A percentile compares a stretch with the other conserved stretches of the same genome.
Conservation (phyloP, 2,797 vertebrate genomes). For the Apogon hyalosoma region DNA sequence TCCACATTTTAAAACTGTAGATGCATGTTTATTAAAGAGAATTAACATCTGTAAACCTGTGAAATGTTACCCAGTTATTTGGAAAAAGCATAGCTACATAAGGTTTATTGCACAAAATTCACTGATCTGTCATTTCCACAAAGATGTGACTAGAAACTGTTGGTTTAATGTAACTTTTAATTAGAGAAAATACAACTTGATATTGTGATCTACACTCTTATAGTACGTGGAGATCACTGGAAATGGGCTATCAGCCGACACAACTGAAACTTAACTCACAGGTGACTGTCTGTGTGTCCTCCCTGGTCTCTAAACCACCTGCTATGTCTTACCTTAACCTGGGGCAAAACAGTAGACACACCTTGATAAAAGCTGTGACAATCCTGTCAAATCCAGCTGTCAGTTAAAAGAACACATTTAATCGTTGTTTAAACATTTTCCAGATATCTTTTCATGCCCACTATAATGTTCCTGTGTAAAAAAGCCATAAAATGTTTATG, state of each 20-base stretch:
- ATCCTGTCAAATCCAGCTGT: conserved; percentile 5
- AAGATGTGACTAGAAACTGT: no score
- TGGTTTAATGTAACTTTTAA: no score
- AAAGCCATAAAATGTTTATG: conserved; percentile 30
- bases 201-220: neutral
- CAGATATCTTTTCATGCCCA: neutral
- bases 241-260: neutral
- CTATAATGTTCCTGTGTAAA: conserved; percentile 12
- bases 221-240: neutral
- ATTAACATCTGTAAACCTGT: conserved; percentile 16
- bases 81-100: neutral
- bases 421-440: neutral
- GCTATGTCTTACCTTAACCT: neutral
- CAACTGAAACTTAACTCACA: neutral
- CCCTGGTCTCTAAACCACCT: neutral
- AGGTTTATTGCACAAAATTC: neutral
- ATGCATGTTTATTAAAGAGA: conserved; percentile 41
- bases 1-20: conserved; percentile 43
- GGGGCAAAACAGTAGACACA: neutral
- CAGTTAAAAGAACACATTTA: neutral
- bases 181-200: neutral
- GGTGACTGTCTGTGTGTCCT: neutral
- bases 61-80: neutral
- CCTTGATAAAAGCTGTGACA: neutral
- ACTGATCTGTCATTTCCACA: neutral